Percentiles rank a stretch among this genome's conserved stretches.
phyloP scores from a whole-genome alignment of 1,140 invertebrate genomes.

The Pseudoatta argentina region DNA sequence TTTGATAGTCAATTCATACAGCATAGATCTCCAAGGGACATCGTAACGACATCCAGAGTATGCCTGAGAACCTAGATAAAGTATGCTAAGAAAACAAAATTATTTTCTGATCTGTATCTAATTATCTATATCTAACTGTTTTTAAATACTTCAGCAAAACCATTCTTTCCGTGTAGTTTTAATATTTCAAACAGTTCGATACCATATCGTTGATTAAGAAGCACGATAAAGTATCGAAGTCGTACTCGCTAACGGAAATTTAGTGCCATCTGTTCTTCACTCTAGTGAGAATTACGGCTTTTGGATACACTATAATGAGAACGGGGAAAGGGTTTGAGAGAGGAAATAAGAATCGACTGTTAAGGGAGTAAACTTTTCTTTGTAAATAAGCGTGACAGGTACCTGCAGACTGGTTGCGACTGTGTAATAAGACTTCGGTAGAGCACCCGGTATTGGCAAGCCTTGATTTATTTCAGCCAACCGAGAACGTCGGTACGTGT shows the following conservation, averaged over 20 bases:
- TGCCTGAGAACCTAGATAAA: too few species aligned
- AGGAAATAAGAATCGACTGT: constrained; percentile 32
- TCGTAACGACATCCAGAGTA: too few species aligned
- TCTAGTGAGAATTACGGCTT: constrained; percentile 26
- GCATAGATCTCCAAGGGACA: too few species aligned
- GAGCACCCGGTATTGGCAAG: constrained; percentile 82
- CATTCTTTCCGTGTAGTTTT: not conserved
- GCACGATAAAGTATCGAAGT: not conserved
- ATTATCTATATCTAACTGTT: too few species aligned
- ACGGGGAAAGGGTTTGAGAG: not conserved
- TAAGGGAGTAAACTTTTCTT: constrained; percentile 52
- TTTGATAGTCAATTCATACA: too few species aligned
- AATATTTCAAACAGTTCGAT: not conserved
- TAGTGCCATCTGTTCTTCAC: constrained; percentile 9
- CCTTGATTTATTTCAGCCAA: constrained; percentile 81
- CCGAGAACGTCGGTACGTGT: constrained; percentile 58
- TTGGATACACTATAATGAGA: constrained; percentile 37
- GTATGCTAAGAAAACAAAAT: too few species aligned
- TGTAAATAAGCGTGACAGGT: constrained; percentile 72
- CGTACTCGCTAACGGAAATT: constrained; percentile 3
- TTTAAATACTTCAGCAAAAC: too few species aligned
- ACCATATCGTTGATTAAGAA: not conserved
- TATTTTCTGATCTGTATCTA: too few species aligned
- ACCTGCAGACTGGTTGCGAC: constrained; percentile 60
- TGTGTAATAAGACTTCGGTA: constrained; percentile 82